These are phyloP conservation scores for Elmis aenea DNA, from an alignment of 2,888 invertebrate species.

Conservation along the genomic window DNA sequence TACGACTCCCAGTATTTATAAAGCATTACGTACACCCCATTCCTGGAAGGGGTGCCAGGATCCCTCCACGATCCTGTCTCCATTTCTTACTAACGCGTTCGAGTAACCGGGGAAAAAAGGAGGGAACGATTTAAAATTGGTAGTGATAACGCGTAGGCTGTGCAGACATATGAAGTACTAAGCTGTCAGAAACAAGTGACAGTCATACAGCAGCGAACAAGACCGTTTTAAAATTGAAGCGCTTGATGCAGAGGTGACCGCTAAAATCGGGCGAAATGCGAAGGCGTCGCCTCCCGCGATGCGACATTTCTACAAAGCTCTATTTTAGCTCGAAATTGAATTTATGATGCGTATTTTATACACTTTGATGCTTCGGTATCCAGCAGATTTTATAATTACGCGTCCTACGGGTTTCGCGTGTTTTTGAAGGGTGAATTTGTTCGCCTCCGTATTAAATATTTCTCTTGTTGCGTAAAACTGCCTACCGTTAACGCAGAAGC, in stretches of 20 bases:
- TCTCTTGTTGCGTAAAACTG: not conserved
- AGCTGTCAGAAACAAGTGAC: slow-evolving; percentile 25
- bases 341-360: slow-evolving; percentile 42
- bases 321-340: slow-evolving; percentile 44
- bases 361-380: slow-evolving; percentile 42
- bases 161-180: slow-evolving; percentile 16
- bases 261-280: slow-evolving; percentile 25
- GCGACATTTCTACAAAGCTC: slow-evolving; percentile 37
- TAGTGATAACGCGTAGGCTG: slow-evolving; percentile 10
- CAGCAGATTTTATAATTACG: slow-evolving; percentile 43
- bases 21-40: slow-evolving; percentile 16
- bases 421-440: slow-evolving; percentile 26
- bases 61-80: too few species aligned
- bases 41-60: slow-evolving; percentile 10
- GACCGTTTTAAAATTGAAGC: slow-evolving; percentile 13
- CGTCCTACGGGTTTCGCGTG: slow-evolving; percentile 29
- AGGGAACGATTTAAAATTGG: slow-evolving; percentile 8
- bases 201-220: slow-evolving; percentile 3
- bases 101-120: too few species aligned
- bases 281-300: slow-evolving; percentile 31
- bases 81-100: too few species aligned
- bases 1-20: slow-evolving; percentile 15
- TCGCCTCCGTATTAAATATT: not conserved
- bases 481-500: not conserved
- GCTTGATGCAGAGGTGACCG: slow-evolving; percentile 6